A percentile compares a stretch with the other conserved stretches of the same genome.
Conservation (phyloP, 2,888 invertebrate species). For the Agapostemon virescens region DNA sequence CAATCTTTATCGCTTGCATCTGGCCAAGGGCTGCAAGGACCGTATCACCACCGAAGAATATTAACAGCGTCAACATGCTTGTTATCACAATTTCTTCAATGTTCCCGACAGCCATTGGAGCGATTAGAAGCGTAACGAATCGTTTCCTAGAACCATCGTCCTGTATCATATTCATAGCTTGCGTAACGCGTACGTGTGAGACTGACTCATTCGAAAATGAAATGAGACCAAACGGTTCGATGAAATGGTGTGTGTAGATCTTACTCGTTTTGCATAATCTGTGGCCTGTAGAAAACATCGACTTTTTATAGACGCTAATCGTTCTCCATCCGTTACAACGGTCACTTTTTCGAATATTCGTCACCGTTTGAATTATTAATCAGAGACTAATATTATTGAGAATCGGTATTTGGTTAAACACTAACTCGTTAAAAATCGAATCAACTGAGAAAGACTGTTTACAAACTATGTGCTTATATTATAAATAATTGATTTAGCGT, state of each 20-base stretch:
- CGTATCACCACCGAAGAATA: not conserved
- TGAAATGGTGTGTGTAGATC: not conserved
- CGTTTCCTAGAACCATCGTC: slow-evolving; percentile 49
- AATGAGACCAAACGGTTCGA: not conserved
- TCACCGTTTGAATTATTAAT: not conserved
- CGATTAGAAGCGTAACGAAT: slow-evolving; percentile 36
- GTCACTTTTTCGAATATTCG: not conserved
- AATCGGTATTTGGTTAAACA: rapidly evolving
- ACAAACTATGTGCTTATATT: no score
- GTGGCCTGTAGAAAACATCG: not conserved
- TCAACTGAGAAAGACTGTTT: not conserved
- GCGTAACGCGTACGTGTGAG: slow-evolving; percentile 33
- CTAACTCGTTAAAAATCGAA: not conserved
- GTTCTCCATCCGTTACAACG: no score
- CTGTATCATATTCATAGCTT: slow-evolving; percentile 42
- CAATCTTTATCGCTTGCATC: not conserved
- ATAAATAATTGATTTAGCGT: no score
- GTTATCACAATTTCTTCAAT: not conserved
- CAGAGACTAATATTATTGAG: not conserved
- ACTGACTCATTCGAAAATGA: slow-evolving; percentile 45
- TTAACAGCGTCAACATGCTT: not conserved
- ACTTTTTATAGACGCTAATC: not conserved
- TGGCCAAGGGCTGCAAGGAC: not conserved
- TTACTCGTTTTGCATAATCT: slow-evolving; percentile 12
- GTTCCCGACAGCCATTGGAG: not conserved